Base-by-base conservation (phyloP, 2,888 invertebrate genomes). In the Latrodectus elegans region DNA sequence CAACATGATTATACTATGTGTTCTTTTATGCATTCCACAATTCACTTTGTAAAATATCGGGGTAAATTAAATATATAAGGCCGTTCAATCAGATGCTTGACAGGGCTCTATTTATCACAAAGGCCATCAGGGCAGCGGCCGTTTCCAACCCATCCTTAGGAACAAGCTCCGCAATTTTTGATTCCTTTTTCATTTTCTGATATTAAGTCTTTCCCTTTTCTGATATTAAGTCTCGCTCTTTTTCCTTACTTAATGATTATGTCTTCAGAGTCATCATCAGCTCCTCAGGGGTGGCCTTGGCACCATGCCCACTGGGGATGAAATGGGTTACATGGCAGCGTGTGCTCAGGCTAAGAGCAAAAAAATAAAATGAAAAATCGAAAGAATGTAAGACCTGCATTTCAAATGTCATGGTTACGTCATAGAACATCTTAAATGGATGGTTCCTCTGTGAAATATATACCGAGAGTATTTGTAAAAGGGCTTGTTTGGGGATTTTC, bases 231-330 rank as follows among this genome's bases (percentile, higher is more conserved):
- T 84, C 73, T 52, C 26, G 11, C 51, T 67, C 75, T 67, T 49
- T 74, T 65, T 26, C 26, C 73, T 49, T 53, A 73, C 72, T 84
- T 84, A 84, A 84, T 84, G 84, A 84, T 84, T 67, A 84, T 84
- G 84, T 71, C n/a, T 70, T 67, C 53, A 64, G 53, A 67, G 55
- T 64, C 84, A 72, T 72, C 71, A 77, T 64, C 77, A 73, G 55
- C 72, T 77, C 72, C 65, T 65, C 14, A 71, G 83, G 76, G 67
- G 70, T 70, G 38, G 70, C 55, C 22, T 78, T 78, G 84, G 84
- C 84, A 84, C 49, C 65, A n/a, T 67, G 78, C 72, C 78, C 77
- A 38, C 14, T 15, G 22, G 67, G 55, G 52, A 73, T 52, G 84
- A 78, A 84, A 84, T 84, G 84, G 82, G 82, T 22, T 74, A 17